Evolutionary conservation across 2,113 vertebrate species (phyloP).

Genomic region (Leucosticte australis): DNA sequence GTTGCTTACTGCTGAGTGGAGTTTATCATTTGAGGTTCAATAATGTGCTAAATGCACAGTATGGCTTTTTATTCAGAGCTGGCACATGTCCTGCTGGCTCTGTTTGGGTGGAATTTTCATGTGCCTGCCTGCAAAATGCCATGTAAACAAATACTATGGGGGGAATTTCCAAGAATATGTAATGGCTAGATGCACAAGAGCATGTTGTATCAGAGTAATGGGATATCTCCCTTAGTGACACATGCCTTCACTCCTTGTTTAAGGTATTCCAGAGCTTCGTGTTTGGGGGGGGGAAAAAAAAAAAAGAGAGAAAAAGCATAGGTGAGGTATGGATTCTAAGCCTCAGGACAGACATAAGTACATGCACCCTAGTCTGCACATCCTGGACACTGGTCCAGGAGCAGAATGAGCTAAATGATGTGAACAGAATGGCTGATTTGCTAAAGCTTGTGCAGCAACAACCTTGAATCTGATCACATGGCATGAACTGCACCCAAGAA

Average conservation of each 20-base stretch:
- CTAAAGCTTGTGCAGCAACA: neutral
- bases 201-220: neutral
- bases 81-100: neutral
- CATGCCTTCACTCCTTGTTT: neutral
- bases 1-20: neutral
- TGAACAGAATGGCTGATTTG: neutral
- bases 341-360: neutral
- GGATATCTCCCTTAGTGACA: neutral
- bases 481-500: neutral
- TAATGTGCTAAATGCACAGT: conserved; percentile 37
- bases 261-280: neutral
- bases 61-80: conserved; percentile 43
- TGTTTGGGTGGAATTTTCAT: conserved; percentile 7
- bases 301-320: neutral
- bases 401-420: neutral
- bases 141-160: conserved; percentile 27
- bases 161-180: neutral
- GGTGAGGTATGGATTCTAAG: neutral
- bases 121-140: conserved; percentile 30
- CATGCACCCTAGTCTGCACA: neutral
- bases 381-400: neutral
- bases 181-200: neutral
- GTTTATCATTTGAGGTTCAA: conserved; percentile 23
- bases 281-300: neutral
- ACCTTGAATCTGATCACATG: neutral